Evolutionary conservation across 2,888 invertebrate genomes (phyloP).

Genomic region (Archaeoteleia sp.): DNA sequence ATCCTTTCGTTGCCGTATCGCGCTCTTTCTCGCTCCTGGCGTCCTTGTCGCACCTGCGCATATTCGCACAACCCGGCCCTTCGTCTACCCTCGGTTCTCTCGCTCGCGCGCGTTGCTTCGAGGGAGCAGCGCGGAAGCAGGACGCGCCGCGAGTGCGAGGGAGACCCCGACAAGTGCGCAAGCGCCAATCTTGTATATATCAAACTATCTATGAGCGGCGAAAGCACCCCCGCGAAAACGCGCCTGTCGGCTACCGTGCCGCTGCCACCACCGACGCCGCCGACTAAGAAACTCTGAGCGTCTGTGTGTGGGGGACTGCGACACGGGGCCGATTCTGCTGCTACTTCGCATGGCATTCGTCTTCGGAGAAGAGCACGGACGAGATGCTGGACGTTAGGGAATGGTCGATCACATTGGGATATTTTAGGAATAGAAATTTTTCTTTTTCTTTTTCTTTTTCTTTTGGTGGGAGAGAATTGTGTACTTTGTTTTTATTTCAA

Average conservation of each 20-base stretch:
- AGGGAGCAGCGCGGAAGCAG: constrained; percentile 7
- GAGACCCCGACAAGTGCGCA: constrained; percentile 22
- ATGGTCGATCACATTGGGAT: too few species aligned
- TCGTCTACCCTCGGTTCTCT: constrained; percentile 49
- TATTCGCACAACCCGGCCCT: constrained; percentile 31
- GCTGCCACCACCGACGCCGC: too few species aligned
- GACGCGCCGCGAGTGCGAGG: constrained; percentile 6
- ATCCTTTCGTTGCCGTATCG: constrained; percentile 18
- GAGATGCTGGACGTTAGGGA: too few species aligned
- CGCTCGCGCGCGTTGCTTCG: constrained; percentile 32
- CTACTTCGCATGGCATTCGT: not conserved
- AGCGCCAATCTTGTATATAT: constrained; percentile 27
- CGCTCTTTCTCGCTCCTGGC: constrained; percentile 28
- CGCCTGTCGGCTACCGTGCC: not conserved
- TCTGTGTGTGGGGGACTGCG: not conserved
- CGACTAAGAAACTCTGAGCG: constrained; percentile 17
- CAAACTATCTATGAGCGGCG: constrained; percentile 32
- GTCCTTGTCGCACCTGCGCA: constrained; percentile 23
- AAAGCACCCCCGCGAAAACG: constrained; percentile 38
- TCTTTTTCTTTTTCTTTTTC: too few species aligned
- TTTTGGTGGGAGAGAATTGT: too few species aligned
- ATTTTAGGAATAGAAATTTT: too few species aligned
- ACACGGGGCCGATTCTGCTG: not conserved
- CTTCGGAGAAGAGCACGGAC: not conserved
- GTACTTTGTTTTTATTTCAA: too few species aligned